Percentiles rank a stretch among this genome's conserved stretches.
These are phyloP conservation scores for Sylvia borin DNA, from an alignment of 2,797 vertebrate genomes.

Conservation along the genomic window DNA sequence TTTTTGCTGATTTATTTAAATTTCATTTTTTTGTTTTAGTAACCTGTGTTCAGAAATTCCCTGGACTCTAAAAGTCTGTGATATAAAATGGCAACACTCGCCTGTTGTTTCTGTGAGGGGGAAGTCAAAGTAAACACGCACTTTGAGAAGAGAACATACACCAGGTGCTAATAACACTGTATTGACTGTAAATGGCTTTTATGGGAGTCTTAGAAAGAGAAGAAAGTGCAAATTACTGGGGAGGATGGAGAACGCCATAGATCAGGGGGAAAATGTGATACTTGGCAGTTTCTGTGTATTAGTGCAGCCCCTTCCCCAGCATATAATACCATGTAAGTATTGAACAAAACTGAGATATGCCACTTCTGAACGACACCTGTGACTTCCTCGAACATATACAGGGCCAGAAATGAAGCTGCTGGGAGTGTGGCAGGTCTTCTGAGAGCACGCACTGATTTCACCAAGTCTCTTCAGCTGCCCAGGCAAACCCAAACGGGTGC, in stretches of 20 bases:
- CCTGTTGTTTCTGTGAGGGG: background rate
- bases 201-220: background rate
- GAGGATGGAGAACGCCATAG: background rate
- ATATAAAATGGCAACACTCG: background rate
- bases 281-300: background rate
- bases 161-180: background rate
- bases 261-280: background rate
- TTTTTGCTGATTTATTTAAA: constrained; percentile 38
- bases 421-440: background rate
- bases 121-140: background rate
- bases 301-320: constrained; percentile 1
- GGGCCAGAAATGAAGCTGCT: background rate
- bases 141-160: background rate
- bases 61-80: background rate
- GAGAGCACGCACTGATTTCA: background rate
- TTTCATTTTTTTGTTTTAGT: constrained; percentile 55
- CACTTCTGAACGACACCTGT: background rate
- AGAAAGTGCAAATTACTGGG: background rate
- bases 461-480: background rate
- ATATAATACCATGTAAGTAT: background rate
- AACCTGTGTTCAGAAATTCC: background rate
- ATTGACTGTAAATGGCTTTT: constrained; percentile 30
- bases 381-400: background rate
- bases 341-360: background rate
- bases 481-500: background rate